Conservation (phyloP, 2,113 vertebrate genomes). For the Scalopus aquaticus region DNA sequence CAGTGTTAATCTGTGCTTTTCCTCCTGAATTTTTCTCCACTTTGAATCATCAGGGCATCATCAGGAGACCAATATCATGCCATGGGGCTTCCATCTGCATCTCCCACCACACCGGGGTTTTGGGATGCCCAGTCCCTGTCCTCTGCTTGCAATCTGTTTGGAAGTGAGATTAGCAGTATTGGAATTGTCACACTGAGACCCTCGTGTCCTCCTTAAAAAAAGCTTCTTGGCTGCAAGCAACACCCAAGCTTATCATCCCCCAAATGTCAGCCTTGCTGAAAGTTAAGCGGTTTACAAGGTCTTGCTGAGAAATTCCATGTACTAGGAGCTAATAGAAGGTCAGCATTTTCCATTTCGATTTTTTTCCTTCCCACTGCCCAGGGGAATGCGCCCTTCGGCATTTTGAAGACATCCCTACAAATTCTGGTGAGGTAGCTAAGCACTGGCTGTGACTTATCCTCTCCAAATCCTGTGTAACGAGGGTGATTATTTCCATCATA, state of each 20-base stretch:
- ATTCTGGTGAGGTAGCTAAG: not conserved
- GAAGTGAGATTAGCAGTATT: not conserved
- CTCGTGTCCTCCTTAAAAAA: not conserved
- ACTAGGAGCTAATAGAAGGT: constrained; percentile 34
- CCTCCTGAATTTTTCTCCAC: not conserved
- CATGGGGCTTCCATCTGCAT: accelerated
- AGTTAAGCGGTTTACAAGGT: constrained; percentile 57
- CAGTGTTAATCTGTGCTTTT: constrained; percentile 72
- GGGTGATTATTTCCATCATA: not conserved
- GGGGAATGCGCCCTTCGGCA: not conserved
- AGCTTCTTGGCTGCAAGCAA: not conserved
- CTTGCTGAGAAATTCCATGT: constrained; percentile 33
- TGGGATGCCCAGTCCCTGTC: not conserved
- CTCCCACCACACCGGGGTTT: not conserved
- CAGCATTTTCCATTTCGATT: constrained; percentile 18
- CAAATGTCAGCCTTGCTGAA: not conserved
- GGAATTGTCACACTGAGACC: not conserved
- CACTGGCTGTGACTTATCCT: not conserved
- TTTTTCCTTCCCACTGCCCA: not conserved
- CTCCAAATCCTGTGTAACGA: not conserved
- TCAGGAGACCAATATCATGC: not conserved
- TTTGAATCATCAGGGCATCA: constrained; percentile 29
- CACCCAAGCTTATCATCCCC: not conserved
- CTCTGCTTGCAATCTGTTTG: not conserved
- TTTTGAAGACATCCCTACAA: not conserved